Base-by-base conservation (phyloP, 2,888 invertebrate genomes). In the Lomographa bimaculata region DNA sequence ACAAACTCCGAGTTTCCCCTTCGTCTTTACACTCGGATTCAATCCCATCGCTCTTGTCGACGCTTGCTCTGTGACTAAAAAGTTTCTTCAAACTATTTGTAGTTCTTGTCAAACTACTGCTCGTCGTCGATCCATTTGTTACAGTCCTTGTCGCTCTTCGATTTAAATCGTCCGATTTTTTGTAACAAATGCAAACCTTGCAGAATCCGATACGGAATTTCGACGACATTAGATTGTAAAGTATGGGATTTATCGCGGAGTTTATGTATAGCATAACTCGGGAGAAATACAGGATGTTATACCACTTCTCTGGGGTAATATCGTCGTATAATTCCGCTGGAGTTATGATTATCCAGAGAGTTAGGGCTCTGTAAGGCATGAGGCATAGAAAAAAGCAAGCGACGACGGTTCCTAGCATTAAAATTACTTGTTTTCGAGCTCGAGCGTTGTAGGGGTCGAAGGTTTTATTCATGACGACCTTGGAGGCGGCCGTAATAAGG, bases 191-290 rank as follows among this genome's bases (percentile, higher is more conserved):
- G 62, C 93, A 94, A 0, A 95, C 90, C 63, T 91, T 91, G 37
- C 93, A 89, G 62, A 96, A 96, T 0, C 95, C 96, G 37, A 93
- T 91, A 1, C 97, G 92, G 70, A 97, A 97, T 81, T 96, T 97
- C 1, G 96, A 95, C 21, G 96, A 96, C 94, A 97, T 96, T 49
- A 97, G 86, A 73, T 97, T 97, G 73, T 97, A 97, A n/a, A 97
- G 85, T 55, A 97, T 94, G 0, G 97, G 97, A 79, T 97, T 97
- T 54, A 96, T 92, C 20, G 96, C 97, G 2, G 97, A 97, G 78
- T 97, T 97, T 46, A 97, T 89, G 66, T 97, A 97, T 33, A 96
- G 86, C 94, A 97, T 95, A 28, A 96, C 93, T 52, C 97, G 91
- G 48, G 95, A 94, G 71, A 96, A 95, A 73, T 95, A 96, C 16